These are phyloP conservation scores for Scomber scombrus DNA, from an alignment of 2,113 vertebrate species.

Conservation along the genomic window DNA sequence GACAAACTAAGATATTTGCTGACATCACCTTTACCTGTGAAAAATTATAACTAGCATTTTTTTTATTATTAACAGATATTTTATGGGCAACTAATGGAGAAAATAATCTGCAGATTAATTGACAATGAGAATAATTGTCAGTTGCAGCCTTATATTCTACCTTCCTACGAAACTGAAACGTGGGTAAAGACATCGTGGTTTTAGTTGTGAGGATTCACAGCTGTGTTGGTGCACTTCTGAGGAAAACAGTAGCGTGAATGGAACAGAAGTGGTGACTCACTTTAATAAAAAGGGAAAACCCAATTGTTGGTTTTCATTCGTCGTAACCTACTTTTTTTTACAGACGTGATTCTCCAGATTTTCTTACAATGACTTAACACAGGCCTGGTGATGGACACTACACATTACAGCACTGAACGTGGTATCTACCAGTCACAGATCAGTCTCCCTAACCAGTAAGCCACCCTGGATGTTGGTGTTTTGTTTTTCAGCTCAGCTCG, in stretches of 20 bases:
- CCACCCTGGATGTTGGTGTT: constrained; percentile 19
- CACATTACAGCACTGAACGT: constrained; percentile 5
- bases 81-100: too few species aligned
- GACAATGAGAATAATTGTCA: too few species aligned
- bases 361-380: not conserved
- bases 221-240: not conserved
- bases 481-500: constrained; percentile 34
- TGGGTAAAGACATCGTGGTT: not conserved
- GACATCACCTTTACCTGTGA: too few species aligned
- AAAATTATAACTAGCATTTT: too few species aligned
- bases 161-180: not conserved
- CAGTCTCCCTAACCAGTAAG: constrained; percentile 14
- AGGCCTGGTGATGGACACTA: not conserved
- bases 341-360: constrained; percentile 24
- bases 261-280: constrained; percentile 40
- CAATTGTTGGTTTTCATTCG: constrained; percentile 32
- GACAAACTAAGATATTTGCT: too few species aligned
- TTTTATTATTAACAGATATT: too few species aligned
- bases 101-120: too few species aligned
- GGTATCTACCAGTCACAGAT: not conserved
- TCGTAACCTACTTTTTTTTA: constrained; percentile 11
- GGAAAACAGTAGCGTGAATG: constrained; percentile 41
- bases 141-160: not conserved
- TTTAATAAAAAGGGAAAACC: constrained; percentile 41
- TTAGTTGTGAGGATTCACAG: constrained; percentile 10